phyloP scores from a whole-genome alignment of 2,797 vertebrate species.

The Aeoliscus strigatus region DNA sequence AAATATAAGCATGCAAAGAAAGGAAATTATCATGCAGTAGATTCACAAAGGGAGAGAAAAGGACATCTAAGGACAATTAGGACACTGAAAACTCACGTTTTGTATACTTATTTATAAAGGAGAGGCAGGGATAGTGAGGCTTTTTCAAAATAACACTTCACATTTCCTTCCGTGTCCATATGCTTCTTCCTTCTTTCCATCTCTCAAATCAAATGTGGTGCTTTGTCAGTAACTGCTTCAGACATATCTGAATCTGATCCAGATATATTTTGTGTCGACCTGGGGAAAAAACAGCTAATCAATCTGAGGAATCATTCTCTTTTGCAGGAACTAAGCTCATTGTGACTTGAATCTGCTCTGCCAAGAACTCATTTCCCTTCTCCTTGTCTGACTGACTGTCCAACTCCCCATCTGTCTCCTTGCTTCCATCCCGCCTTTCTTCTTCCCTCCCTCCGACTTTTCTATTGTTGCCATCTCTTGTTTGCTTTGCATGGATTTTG shows the following conservation, averaged over 20 bases:
- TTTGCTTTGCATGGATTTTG: slow-evolving; percentile 80
- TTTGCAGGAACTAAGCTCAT: slow-evolving; percentile 38
- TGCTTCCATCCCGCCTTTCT: slow-evolving; percentile 13
- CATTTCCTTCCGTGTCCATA: slow-evolving; percentile 29
- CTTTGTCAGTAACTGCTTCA: slow-evolving; percentile 27
- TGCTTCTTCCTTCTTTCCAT: slow-evolving; percentile 19
- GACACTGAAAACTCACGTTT: slow-evolving; percentile 41
- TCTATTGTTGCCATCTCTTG: slow-evolving; percentile 71
- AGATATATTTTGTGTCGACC: slow-evolving; percentile 29
- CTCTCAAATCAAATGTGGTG: slow-evolving; percentile 25
- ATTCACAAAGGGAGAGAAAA: slow-evolving; percentile 21
- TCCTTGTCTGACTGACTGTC: slow-evolving; percentile 48
- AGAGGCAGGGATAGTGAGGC: slow-evolving; percentile 46
- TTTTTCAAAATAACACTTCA: slow-evolving; percentile 62
- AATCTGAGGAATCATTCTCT: slow-evolving; percentile 20
- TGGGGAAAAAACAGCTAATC: slow-evolving; percentile 15
- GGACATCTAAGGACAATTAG: slow-evolving; percentile 20
- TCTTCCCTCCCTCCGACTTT: slow-evolving; percentile 29
- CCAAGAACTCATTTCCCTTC: slow-evolving; percentile 50
- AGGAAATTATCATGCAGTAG: slow-evolving; percentile 3
- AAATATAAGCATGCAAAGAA: slow-evolving; percentile 36
- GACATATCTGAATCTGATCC: slow-evolving; percentile 39
- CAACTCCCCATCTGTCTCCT: slow-evolving; percentile 63
- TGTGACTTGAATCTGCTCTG: slow-evolving; percentile 46
- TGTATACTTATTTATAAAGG: slow-evolving; percentile 61